A percentile compares a stretch with the other conserved stretches of the same genome.
phyloP scores from a whole-genome alignment of 2,888 invertebrate genomes.

The Gandaritis pyraliata region DNA sequence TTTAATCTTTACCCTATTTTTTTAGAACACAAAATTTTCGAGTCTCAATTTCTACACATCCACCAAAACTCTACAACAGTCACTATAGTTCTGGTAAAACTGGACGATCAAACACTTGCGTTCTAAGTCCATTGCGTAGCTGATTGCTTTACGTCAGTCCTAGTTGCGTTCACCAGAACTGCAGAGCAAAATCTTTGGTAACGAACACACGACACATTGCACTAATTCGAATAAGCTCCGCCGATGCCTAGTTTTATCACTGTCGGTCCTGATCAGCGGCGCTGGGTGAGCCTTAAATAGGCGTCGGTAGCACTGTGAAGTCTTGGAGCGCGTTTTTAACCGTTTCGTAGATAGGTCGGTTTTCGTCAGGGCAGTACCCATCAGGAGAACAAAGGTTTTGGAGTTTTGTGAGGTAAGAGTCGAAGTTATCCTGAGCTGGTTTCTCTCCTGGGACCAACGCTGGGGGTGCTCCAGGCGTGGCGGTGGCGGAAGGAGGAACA shows the following conservation, averaged over 20 bases:
- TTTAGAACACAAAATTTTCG: conserved; percentile 65
- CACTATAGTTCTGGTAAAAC: background rate
- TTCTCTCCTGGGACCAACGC: conserved; percentile 84
- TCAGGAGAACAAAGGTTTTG: conserved; percentile 95
- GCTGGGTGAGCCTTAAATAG: conserved; percentile 89
- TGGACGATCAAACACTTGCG: conserved; percentile 1
- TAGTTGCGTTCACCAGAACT: background rate
- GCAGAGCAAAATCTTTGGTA: conserved; percentile 56
- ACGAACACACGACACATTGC: conserved; percentile 48
- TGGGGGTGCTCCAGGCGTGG: conserved; percentile 70
- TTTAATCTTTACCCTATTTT: conserved; percentile 60
- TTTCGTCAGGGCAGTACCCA: conserved; percentile 91
- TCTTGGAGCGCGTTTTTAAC: conserved; percentile 96
- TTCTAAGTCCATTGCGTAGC: background rate
- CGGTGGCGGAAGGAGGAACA: conserved; percentile 64
- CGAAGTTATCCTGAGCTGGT: conserved; percentile 94
- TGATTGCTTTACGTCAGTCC: conserved; percentile 7
- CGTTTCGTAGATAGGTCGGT: conserved; percentile 94
- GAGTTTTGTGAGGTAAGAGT: conserved; percentile 95
- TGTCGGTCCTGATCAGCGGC: conserved; percentile 79
- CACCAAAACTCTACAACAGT: conserved; percentile 33
- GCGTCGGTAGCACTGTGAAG: conserved; percentile 94
- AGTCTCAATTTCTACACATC: conserved; percentile 35
- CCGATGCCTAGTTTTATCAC: conserved; percentile 61
- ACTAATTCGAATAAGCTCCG: conserved; percentile 64